phyloP scores from a whole-genome alignment of 2,113 vertebrate species.

The Tupaia tana region DNA sequence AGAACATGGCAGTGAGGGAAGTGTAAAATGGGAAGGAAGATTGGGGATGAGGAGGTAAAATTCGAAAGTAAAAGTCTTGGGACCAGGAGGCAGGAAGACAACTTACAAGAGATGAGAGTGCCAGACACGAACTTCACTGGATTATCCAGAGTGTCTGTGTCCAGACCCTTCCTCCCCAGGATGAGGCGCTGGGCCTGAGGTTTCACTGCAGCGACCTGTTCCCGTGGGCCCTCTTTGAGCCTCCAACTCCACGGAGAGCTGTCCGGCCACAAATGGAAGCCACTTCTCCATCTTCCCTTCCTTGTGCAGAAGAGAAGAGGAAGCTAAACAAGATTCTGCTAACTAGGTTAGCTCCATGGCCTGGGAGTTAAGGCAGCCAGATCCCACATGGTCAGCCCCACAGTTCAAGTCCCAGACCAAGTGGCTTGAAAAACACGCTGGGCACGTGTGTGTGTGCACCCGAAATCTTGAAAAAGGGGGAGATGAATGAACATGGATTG shows the following conservation, averaged over 20 bases:
- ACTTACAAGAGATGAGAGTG: not conserved
- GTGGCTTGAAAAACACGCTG: too few species aligned
- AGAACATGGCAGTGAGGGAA: not conserved
- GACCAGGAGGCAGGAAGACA: not conserved
- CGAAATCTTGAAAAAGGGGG: too few species aligned
- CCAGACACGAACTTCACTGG: not conserved
- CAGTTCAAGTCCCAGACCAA: too few species aligned
- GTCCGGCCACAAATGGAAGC: not conserved
- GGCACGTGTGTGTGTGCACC: too few species aligned
- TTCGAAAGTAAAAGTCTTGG: not conserved
- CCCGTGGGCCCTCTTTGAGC: not conserved
- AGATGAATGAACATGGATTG: too few species aligned
- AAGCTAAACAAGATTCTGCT: not conserved
- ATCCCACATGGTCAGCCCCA: too few species aligned
- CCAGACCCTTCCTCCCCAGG: not conserved
- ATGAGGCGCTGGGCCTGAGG: not conserved
- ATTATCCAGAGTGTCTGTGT: not conserved
- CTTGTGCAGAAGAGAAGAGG: not conserved
- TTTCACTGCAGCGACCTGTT: not conserved
- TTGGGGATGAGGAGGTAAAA: not conserved
- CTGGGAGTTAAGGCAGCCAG: too few species aligned
- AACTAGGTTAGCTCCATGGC: too few species aligned
- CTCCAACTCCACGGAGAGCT: not conserved
- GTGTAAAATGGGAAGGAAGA: not conserved
- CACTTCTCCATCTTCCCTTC: not conserved